A percentile compares a stretch with the other conserved stretches of the same genome.
These are phyloP conservation scores for Criorhina ranunculi DNA, from an alignment of 2,888 invertebrate genomes.

Conservation along the genomic window DNA sequence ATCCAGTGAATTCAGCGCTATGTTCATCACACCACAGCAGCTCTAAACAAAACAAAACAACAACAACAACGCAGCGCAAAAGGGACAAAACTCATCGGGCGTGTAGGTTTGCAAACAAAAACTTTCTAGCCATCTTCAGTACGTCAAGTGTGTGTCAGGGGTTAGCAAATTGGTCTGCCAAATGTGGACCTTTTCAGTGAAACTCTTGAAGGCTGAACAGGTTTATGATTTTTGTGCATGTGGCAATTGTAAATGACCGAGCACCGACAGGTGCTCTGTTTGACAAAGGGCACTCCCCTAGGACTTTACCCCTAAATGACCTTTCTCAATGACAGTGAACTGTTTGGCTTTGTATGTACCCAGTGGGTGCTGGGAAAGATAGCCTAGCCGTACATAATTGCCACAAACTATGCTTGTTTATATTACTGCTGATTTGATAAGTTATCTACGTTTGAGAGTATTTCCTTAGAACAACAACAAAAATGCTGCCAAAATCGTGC, in stretches of 20 bases:
- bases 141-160: background rate
- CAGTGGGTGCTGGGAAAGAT: no score
- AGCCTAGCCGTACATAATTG: constrained; percentile 11
- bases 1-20: constrained; percentile 74
- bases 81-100: constrained; percentile 59
- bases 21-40: constrained; percentile 65
- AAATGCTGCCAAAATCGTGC: background rate
- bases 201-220: constrained; percentile 14
- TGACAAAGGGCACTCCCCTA: constrained; percentile 45
- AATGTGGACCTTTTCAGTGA: background rate
- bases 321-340: constrained; percentile 77
- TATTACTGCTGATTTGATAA: background rate
- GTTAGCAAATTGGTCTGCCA: background rate
- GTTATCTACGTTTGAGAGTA: background rate
- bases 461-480: background rate
- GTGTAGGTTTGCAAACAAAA: constrained; percentile 68
- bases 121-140: constrained; percentile 34
- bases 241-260: constrained; percentile 44
- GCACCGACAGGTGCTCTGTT: constrained; percentile 59
- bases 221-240: constrained; percentile 60
- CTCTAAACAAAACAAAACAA: constrained; percentile 69
- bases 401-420: constrained; percentile 16
- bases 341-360: constrained; percentile 45
- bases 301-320: constrained; percentile 71
- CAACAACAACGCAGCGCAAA: constrained; percentile 70